Evolutionary conservation across 1,140 invertebrate species (phyloP), one percentile per base, ranked within the genome.

Genomic region (Microplitis mediator): DNA sequence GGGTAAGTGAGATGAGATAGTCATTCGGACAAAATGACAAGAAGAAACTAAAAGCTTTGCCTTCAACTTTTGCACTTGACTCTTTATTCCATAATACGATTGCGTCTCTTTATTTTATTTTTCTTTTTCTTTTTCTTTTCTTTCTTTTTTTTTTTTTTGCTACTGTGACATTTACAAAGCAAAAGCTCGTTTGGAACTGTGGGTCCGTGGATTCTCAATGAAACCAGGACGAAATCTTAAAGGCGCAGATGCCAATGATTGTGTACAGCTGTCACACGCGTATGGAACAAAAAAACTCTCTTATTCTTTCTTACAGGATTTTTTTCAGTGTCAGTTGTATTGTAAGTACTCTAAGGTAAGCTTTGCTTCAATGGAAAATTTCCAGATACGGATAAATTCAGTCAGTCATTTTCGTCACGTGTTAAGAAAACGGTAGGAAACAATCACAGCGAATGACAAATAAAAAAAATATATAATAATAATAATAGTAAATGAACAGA

Each of bases 221-320:
- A 23, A 50, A 71, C 4, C 9, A 67, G 64, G 52, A 51, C 69
- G 35, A 61, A 68, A 71, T 71, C 67, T 71, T 71, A 11, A 68
- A 69, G 60, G 14, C 45, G 45, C 71, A 73, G 72, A 73, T 73
- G 69, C 68, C 39, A 52, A 54, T 65, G 68, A 75, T 76, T 69
- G 69, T 71, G 35, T 50, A 56, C 74, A 76, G 69, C 72, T 51
- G 69, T 73, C 52, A 58, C 66, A 45, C 9, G 34, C 11, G 52
- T 16, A 6, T 54, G 39, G 9, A 13, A 54, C 14, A 23, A 31
- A 61, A 9, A 23, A 23, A 23, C 23, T 32, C 23, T 51, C 16
- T 65, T 39, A 35, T 54, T 72, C 54, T 45, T 50, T 66, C 36
- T 56, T 31, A 1, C 16, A 9, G 11, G 4, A 56, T 71, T 39